phyloP scores from a whole-genome alignment of 2,113 vertebrate species.

The Malurus melanocephalus region DNA sequence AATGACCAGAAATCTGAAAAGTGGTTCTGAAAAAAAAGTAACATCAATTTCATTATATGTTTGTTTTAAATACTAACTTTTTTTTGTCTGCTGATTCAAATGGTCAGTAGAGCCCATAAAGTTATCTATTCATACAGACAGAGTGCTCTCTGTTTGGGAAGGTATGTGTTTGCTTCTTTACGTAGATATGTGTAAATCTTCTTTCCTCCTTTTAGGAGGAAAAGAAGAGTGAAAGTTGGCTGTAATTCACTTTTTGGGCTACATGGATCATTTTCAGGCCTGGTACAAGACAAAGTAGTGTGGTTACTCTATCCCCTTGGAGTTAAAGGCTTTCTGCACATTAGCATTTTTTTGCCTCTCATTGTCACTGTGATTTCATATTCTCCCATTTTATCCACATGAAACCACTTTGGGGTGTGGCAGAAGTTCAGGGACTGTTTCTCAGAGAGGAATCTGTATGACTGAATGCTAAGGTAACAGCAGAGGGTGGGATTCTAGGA shows the following conservation, averaged over 20 bases:
- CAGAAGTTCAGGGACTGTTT: not conserved
- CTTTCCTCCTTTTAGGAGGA: not conserved
- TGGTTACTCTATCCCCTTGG: not conserved
- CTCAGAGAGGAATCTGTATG: not conserved
- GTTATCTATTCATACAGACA: not conserved
- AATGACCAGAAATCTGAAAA: not conserved
- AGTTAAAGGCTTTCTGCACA: not conserved
- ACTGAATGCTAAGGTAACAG: not conserved
- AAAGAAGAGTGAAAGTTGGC: not conserved
- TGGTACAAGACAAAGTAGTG: not conserved
- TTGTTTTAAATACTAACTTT: slow-evolving; percentile 7
- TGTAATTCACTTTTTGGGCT: not conserved
- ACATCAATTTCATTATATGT: not conserved
- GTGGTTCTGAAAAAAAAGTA: not conserved
- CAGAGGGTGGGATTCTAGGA: not conserved
- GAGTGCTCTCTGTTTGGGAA: not conserved
- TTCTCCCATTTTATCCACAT: not conserved
- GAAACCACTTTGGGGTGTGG: not conserved
- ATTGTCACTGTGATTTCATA: not conserved
- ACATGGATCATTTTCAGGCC: not conserved
- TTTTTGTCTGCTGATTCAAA: not conserved
- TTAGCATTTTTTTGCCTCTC: not conserved
- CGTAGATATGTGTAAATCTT: not conserved
- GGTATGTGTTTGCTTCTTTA: not conserved
- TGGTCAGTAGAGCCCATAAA: not conserved